Conservation (phyloP, 2,888 invertebrate genomes). For the Corythucha ciliata region DNA sequence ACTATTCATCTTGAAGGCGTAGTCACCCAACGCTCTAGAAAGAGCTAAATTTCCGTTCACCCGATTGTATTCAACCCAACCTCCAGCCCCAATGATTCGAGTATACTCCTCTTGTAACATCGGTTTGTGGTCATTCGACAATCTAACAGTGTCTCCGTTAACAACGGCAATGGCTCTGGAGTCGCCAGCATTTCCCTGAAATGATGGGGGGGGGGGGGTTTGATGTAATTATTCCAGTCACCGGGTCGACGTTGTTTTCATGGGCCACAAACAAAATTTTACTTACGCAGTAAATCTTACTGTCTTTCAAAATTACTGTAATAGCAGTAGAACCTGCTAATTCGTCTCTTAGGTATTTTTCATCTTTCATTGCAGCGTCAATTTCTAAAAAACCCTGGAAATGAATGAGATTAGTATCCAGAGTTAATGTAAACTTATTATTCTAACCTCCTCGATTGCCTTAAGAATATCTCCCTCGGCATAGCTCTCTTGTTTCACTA, state of each 20-base stretch:
- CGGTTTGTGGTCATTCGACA: conserved; percentile 93
- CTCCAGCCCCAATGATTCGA: conserved; percentile 87
- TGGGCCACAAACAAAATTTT: conserved; percentile 7
- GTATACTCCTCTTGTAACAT: conserved; percentile 76
- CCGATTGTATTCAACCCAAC: conserved; percentile 93
- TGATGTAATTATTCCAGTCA: too few species aligned
- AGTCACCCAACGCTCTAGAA: conserved; percentile 93
- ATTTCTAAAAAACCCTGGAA: conserved; percentile 75
- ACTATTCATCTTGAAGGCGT: conserved; percentile 87
- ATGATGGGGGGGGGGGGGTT: too few species aligned
- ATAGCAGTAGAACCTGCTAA: conserved; percentile 93
- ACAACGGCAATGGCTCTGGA: conserved; percentile 89
- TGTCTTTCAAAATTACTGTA: conserved; percentile 71
- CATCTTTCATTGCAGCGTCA: conserved; percentile 85
- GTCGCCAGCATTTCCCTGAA: conserved; percentile 87
- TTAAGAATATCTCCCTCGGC: conserved; percentile 70
- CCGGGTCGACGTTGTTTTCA: too few species aligned
- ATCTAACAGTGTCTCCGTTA: conserved; percentile 61
- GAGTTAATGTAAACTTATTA: not conserved
- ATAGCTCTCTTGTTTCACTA: conserved; percentile 74
- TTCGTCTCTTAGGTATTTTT: conserved; percentile 79
- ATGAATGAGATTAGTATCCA: not conserved
- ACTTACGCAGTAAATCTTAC: conserved; percentile 73
- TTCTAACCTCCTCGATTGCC: conserved; percentile 73
- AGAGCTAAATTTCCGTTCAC: conserved; percentile 98